Evolutionary conservation across 2,888 invertebrate genomes (phyloP).

Genomic region (Creontiades dilutus): DNA sequence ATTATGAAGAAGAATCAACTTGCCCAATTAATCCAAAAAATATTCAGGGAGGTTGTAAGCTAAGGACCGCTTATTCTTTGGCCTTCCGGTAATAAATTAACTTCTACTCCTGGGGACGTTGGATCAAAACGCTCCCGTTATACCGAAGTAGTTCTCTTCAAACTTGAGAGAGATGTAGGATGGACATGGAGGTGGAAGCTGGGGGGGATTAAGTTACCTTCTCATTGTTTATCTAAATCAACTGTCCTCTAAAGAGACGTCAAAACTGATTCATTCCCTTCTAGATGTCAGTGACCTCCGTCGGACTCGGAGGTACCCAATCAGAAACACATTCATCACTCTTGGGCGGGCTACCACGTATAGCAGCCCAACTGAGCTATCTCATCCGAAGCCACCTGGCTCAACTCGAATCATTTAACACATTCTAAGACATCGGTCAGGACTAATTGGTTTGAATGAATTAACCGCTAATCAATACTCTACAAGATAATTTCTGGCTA

Average conservation of each 20-base stretch:
- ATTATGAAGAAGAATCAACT: no score
- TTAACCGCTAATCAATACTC: no score
- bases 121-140: slow-evolving; percentile 18
- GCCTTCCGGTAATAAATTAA: background rate
- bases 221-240: background rate
- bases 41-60: background rate
- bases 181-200: background rate
- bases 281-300: background rate
- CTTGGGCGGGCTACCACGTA: background rate
- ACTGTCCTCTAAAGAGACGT: background rate
- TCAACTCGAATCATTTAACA: no score
- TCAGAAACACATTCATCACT: background rate
- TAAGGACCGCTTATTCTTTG: background rate
- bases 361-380: no score
- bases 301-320: background rate
- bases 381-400: no score
- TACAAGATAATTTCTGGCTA: no score
- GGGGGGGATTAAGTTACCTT: background rate
- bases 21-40: background rate
- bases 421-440: no score
- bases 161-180: background rate
- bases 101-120: slow-evolving; percentile 4
- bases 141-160: background rate
- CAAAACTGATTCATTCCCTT: background rate
- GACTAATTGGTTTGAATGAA: no score